Evolutionary conservation across 1,140 invertebrate species (phyloP).

Genomic region (Drosophila ananassae): DNA sequence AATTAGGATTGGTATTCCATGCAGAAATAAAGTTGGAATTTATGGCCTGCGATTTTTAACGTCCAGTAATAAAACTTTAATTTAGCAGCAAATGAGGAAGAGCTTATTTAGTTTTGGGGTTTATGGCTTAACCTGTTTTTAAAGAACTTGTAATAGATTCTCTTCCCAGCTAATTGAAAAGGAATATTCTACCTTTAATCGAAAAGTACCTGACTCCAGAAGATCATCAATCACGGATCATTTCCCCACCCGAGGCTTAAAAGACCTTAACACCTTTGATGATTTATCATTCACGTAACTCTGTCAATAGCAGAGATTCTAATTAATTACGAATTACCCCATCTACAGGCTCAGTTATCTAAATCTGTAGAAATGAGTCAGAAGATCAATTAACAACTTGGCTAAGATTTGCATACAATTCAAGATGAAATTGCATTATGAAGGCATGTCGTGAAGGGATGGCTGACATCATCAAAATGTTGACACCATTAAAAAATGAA

Average conservation of each 20-base stretch:
- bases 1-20: neutral
- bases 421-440: conserved; percentile 24
- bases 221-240: conserved; percentile 21
- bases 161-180: neutral
- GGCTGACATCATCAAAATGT: conserved; percentile 52
- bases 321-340: conserved; percentile 13
- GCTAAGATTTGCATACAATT: conserved; percentile 51
- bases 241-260: neutral
- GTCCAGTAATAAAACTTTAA: conserved; percentile 4
- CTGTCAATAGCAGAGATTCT: neutral
- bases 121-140: conserved; percentile 11
- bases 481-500: conserved; percentile 22
- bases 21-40: conserved; percentile 17
- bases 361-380: conserved; percentile 19
- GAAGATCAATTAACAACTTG: conserved; percentile 35
- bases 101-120: conserved; percentile 1
- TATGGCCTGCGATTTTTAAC: conserved; percentile 6
- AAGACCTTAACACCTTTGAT: conserved; percentile 5
- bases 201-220: neutral
- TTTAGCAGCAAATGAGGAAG: conserved; percentile 14
- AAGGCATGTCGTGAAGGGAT: conserved; percentile 44
- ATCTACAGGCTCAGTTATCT: neutral
- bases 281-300: conserved; percentile 20
- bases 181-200: neutral
- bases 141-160: neutral